phyloP scores from a whole-genome alignment of 2,113 vertebrate species.

The Gymnobelideus leadbeateri region DNA sequence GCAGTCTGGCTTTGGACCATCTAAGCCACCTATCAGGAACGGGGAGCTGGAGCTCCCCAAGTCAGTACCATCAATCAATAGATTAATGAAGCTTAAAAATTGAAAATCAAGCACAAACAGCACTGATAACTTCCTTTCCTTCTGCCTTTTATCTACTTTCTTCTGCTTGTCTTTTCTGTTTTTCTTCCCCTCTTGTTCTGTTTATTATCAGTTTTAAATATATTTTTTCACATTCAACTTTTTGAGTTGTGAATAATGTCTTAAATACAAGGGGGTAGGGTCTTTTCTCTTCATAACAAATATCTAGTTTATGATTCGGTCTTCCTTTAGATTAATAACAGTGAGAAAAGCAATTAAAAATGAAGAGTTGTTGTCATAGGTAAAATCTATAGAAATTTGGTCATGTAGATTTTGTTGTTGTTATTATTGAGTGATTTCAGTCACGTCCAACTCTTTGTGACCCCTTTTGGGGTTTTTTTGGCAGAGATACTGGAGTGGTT shows the following conservation, averaged over 20 bases:
- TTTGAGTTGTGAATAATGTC: constrained; percentile 29
- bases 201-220: constrained; percentile 18
- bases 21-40: not conserved
- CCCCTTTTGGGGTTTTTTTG: too few species aligned
- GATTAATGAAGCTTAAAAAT: constrained; percentile 17
- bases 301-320: not conserved
- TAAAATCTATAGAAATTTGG: not conserved
- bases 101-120: constrained; percentile 10
- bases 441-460: too few species aligned
- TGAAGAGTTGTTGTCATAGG: not conserved
- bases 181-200: not conserved
- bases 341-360: not conserved
- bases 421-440: too few species aligned
- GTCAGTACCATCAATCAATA: not conserved
- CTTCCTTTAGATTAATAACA: not conserved
- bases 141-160: constrained; percentile 18
- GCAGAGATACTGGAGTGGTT: too few species aligned
- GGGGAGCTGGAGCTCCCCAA: constrained; percentile 7
- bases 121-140: constrained; percentile 28
- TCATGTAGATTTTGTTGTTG: not conserved
- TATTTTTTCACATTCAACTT: constrained; percentile 18
- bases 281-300: not conserved
- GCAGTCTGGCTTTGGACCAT: not conserved
- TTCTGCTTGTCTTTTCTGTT: not conserved
- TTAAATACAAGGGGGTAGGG: constrained; percentile 1